These are phyloP conservation scores for Oxyteleia sp. DNA, from an alignment of 2,888 invertebrate species.

Conservation along the genomic window DNA sequence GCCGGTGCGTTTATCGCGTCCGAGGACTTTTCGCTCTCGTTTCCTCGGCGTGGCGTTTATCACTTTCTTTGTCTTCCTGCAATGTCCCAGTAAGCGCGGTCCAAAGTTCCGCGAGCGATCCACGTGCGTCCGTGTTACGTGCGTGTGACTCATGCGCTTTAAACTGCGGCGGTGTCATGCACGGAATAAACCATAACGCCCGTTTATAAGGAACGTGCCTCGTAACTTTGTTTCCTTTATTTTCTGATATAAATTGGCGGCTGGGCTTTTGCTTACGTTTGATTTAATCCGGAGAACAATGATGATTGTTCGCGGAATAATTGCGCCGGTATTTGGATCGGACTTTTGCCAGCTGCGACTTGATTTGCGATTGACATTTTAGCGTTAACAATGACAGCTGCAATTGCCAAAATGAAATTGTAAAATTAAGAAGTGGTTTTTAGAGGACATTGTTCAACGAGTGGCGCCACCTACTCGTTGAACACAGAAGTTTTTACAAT, in stretches of 20 bases:
- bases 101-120: constrained; percentile 70
- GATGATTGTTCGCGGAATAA: constrained; percentile 59
- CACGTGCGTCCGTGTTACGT: constrained; percentile 59
- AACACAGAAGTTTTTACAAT: no score
- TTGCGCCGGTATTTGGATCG: constrained; percentile 41
- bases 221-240: constrained; percentile 63
- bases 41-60: constrained; percentile 62
- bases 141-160: constrained; percentile 55
- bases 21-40: constrained; percentile 60
- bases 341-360: constrained; percentile 43
- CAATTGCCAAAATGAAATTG: no score
- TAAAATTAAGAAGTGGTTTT: no score
- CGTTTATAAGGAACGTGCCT: constrained; percentile 59
- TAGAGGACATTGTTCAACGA: no score
- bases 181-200: constrained; percentile 61
- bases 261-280: constrained; percentile 37
- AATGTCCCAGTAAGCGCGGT: constrained; percentile 64
- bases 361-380: no score
- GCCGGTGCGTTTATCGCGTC: constrained; percentile 31
- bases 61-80: constrained; percentile 73
- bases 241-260: constrained; percentile 23
- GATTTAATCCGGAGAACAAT: constrained; percentile 63
- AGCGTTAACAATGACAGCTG: no score
- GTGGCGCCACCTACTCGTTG: no score
- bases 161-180: constrained; percentile 49